Evolutionary conservation across 2,888 invertebrate genomes (phyloP), one percentile per base, ranked within the genome.

Genomic region (Ptilodon capucinus): DNA sequence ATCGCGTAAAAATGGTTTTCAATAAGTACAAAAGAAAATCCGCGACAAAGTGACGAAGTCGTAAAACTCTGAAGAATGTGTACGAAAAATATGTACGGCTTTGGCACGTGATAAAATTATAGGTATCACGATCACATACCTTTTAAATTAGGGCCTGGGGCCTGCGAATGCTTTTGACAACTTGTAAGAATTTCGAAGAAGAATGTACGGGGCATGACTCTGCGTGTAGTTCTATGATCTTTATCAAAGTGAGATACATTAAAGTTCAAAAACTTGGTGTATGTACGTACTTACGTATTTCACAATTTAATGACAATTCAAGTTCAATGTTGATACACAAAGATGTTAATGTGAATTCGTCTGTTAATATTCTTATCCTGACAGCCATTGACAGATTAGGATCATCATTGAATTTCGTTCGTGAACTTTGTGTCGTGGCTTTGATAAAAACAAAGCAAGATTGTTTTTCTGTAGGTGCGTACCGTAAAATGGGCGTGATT

Each of bases 71-170:
- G 53, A 53, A 64, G 63, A 64, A 65, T 64, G 54, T 67, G 64
- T 56, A 63, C 58, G 57, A 59, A 67, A 77, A 76, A 79, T 21
- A 39, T 21, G 16, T 80, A 80, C 76, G 75, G 69, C 61, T 60
- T 71, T 74, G 59, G 75, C 68, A 80, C 84, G 82, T 84, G 84
- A 79, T 79, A 82, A 81, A 77, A 79, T 79, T 80, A 76, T 79
- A 76, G 72, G 73, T 71, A 77, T 72, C 63, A 71, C 54, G 63
- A 68, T 60, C 71, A 68, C 60, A 68, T 67, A 71, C 70, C 68
- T 75, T 73, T 67, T 71, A 72, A 80, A 79, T 76, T 74, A 75
- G 66, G 68, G 69, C 59, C 58, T 58, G 61, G 66, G 68, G 69
- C 59, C 58, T 58, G 61, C 69, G 74, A 75, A 74, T 84, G 82